Base-by-base conservation (phyloP, 1,140 invertebrate species). In the Drosophila setifemur region DNA sequence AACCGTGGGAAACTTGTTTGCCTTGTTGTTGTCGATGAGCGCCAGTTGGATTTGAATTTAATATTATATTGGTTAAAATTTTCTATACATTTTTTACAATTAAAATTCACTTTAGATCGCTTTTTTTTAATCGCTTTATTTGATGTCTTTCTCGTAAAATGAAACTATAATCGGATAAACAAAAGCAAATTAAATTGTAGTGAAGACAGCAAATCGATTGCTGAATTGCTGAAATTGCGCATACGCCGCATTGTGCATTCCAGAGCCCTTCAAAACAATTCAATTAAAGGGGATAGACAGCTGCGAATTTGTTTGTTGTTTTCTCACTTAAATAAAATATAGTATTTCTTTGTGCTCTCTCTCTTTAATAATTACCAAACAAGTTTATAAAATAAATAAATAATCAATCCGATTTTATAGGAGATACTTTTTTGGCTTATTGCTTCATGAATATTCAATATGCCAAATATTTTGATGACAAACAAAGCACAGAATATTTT, bases 71-170 rank as follows among this genome's bases (percentile, higher is more conserved):
- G 6, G 16, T 37, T 37, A 37, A 8, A 5, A 19, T 33, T 57
- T 33, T 25, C 12, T 43, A 23, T 14, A 8, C 9, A 50, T 74
- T 44, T 57, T 47, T 72, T 60, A 63, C 53, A 39, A 37, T 63
- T 50, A 19, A 37, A 52, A 60, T 43, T 64, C 43, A 73, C 48
- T 75, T 63, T 57, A 64, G 73, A 57, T 61, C 49, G 70, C 69
- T 66, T 37, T 39, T 26, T 40, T 25, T 29, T 33, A 53, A 66
- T 40, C 31, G 29, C 39, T 28, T 43, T 58, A 52, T 55, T 64
- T 53, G 53, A 49, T 81, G 48, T 39, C 60, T 76, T 71, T 71
- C 14, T 55, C n/a, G 37, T 29, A 33, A 66, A 77, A 77, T 55
- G 76, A 63, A 69, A 82, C 40, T 77, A 29, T 54, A 83, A 54